A percentile compares a stretch with the other conserved stretches of the same genome.
Evolutionary conservation across 2,888 invertebrate species (phyloP).

Genomic region (Biston stratarius): DNA sequence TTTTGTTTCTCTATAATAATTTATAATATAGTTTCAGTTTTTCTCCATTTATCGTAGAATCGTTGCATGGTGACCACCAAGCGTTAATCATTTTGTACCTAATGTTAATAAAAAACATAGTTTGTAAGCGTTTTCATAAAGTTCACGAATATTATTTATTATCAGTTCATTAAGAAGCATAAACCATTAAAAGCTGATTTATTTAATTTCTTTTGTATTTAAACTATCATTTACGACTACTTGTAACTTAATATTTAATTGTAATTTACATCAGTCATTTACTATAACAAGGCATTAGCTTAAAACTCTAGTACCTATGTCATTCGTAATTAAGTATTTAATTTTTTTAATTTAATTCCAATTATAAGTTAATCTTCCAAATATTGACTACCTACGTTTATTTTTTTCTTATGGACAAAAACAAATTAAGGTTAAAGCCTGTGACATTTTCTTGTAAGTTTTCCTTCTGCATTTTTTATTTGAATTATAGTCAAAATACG

Average conservation of each 20-base stretch:
- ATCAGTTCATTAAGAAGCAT: conserved; percentile 85
- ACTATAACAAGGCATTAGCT: conserved; percentile 82
- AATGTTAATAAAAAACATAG: conserved; percentile 78
- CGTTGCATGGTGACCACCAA: conserved; percentile 80
- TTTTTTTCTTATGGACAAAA: conserved; percentile 78
- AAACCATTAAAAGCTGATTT: conserved; percentile 82
- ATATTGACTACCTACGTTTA: conserved; percentile 80
- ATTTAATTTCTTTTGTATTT: conserved; percentile 86
- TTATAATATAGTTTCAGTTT: conserved; percentile 73
- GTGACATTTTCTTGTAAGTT: conserved; percentile 85
- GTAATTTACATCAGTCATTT: conserved; percentile 79
- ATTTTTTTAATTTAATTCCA: conserved; percentile 84
- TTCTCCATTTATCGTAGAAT: conserved; percentile 74
- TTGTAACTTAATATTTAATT: conserved; percentile 72
- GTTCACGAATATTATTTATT: conserved; percentile 86
- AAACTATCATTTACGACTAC: conserved; percentile 79
- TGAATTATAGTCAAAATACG: conserved; percentile 87
- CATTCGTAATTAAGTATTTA: conserved; percentile 86
- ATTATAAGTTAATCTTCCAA: conserved; percentile 82
- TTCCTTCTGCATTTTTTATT: conserved; percentile 85
- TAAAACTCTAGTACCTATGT: conserved; percentile 81
- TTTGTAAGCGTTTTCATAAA: conserved; percentile 82
- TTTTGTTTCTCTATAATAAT: conserved; percentile 57
- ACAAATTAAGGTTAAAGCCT: conserved; percentile 80
- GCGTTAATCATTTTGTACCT: conserved; percentile 85